phyloP scores from a whole-genome alignment of 2,113 vertebrate genomes.

The Poicephalus gulielmi region DNA sequence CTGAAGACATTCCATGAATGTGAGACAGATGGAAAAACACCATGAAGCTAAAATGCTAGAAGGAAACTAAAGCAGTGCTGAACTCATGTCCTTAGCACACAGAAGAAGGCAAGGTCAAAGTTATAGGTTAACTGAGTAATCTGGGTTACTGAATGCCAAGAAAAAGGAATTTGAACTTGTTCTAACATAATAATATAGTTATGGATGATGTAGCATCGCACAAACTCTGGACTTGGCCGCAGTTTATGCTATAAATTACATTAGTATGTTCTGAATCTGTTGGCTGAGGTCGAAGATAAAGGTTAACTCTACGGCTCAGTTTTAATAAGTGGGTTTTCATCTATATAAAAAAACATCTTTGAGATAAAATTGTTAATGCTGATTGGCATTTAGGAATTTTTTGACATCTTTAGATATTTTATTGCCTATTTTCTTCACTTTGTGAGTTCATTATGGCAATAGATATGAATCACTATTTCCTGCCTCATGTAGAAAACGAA shows the following conservation, averaged over 20 bases:
- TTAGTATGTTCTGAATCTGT: conserved; percentile 9
- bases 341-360: background rate
- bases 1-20: background rate
- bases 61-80: conserved; percentile 16
- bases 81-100: conserved; percentile 23
- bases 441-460: background rate
- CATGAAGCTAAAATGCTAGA: background rate
- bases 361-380: background rate
- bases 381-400: background rate
- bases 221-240: background rate
- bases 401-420: background rate
- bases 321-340: background rate
- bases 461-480: background rate
- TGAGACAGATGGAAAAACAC: background rate
- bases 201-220: conserved; percentile 42
- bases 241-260: conserved; percentile 51
- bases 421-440: background rate
- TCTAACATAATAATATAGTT: conserved; percentile 20
- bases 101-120: background rate
- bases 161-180: conserved; percentile 55
- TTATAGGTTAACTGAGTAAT: conserved; percentile 62
- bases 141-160: conserved; percentile 37
- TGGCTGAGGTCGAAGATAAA: background rate
- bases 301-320: background rate
- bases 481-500: background rate